Percentiles rank a stretch among this genome's conserved stretches.
These are phyloP conservation scores for Zosterops japonicus DNA, from an alignment of 2,113 vertebrate genomes.

Conservation along the genomic window DNA sequence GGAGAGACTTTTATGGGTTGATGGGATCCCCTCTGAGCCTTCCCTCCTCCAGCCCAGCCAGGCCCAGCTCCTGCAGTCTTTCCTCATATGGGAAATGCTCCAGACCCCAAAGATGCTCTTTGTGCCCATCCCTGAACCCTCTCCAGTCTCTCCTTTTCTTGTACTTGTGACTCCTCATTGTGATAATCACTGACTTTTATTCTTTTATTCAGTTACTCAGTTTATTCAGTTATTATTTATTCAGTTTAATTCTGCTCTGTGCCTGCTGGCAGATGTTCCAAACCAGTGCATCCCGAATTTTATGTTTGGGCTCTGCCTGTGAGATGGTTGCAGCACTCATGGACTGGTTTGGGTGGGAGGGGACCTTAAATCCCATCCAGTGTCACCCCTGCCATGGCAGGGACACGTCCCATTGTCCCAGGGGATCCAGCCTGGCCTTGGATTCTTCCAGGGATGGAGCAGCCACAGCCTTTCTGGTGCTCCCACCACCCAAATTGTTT, in stretches of 20 bases:
- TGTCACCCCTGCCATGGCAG: neutral
- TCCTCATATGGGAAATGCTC: accelerated
- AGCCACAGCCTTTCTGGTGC: neutral
- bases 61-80: neutral
- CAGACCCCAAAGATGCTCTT: neutral
- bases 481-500: accelerated
- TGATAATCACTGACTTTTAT: neutral
- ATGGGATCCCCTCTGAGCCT: neutral
- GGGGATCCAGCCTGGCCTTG: neutral
- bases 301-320: neutral
- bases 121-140: neutral
- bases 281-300: neutral
- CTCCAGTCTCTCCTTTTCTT: neutral
- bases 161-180: neutral
- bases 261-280: too few species aligned
- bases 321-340: neutral
- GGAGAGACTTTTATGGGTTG: neutral
- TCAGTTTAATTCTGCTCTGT: neutral
- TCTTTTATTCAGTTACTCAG: too few species aligned
- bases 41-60: neutral
- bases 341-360: neutral
- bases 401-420: neutral
- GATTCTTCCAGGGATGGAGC: neutral
- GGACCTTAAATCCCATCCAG: accelerated
- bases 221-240: too few species aligned